Base-by-base conservation (phyloP, 1,140 invertebrate species). In the Ceratosolen solmsi region DNA sequence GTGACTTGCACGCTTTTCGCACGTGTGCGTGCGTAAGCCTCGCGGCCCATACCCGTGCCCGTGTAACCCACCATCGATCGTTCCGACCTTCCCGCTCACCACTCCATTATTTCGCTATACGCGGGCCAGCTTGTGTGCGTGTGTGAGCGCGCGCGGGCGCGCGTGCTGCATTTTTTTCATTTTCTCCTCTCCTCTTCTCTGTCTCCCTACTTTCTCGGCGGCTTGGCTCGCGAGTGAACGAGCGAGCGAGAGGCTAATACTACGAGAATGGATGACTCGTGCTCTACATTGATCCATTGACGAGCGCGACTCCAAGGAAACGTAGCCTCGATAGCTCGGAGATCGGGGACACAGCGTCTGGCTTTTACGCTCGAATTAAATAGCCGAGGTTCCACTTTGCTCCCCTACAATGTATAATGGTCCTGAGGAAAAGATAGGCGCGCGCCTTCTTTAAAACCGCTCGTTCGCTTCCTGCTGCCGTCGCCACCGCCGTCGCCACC, bases 1-100 rank as follows among this genome's bases (percentile, higher is more conserved):
- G 87, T 87, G 87, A 87, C 86, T 86, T 70, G 81, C 88, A 88
- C 85, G 88, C 86, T 68, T 83, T 71, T n/a, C 36, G 22, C 80
- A 84, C 70, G 71, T 70, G 74, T 65, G 38, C 38, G 54, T 51
- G 27, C 25, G 2, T 63, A 22, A 15, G 17, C 17, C 51, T 22
- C 30, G 60, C 33, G 36, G 13, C 41, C 9, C 41, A 49, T 33
- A n/a, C 27, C 38, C 41, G 36, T 36, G 33, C 1, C 25, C 22
- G 74, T 49, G 22, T 11, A 0, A 30, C 71, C 22, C 38, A 1
- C 25, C 49, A 33, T 56, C 25, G 9, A 49, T 73, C 41, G 25
- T 15, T 0, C 38, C 68, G 8, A 25, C 22, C n/a, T 30, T 30
- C 30, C 58, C 30, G 30, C 15, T 20, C n/a, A n/a, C 30, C 25